phyloP scores from a whole-genome alignment of 1,140 invertebrate species.

The Holotrichia oblita region DNA sequence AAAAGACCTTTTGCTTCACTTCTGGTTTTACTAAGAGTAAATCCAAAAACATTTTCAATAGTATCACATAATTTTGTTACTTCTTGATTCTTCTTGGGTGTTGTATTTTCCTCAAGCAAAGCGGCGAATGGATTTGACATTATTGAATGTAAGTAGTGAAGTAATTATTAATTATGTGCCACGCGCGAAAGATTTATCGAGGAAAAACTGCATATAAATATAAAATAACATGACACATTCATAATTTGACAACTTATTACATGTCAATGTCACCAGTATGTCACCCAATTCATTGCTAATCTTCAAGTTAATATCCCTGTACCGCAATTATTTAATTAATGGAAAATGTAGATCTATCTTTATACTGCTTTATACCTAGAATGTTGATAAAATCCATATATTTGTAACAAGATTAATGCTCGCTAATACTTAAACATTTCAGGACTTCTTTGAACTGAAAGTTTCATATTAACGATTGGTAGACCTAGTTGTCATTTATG shows the following conservation, averaged over 20 bases:
- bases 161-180: background rate
- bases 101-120: slow-evolving; percentile 48
- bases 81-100: slow-evolving; percentile 15
- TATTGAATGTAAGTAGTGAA: background rate
- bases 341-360: background rate
- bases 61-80: slow-evolving; percentile 41
- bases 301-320: background rate
- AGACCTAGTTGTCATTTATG: background rate
- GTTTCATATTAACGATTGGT: background rate
- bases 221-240: background rate
- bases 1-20: slow-evolving; percentile 62
- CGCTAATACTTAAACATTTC: no score
- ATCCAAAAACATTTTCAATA: slow-evolving; percentile 65
- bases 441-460: no score
- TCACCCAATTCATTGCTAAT: background rate
- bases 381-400: background rate
- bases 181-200: background rate
- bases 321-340: background rate
- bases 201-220: background rate
- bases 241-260: background rate
- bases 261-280: background rate
- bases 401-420: no score
- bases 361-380: background rate
- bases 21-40: slow-evolving; percentile 69
- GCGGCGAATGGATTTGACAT: slow-evolving; percentile 58